Evolutionary conservation across 2,113 vertebrate species (phyloP), one percentile per base, ranked within the genome.

Genomic region (Garra rufa): DNA sequence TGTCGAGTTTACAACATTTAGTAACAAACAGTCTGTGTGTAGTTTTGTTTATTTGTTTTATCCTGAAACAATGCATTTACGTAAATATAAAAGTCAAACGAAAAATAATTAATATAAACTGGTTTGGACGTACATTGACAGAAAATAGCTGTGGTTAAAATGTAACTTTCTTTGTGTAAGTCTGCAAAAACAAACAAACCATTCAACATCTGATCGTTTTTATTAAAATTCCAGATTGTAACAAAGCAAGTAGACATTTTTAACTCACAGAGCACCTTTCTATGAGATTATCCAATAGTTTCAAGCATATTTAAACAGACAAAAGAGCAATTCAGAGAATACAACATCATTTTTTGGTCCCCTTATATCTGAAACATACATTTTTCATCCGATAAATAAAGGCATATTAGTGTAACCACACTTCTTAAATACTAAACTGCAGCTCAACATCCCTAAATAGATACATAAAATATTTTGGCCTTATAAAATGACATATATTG

Each of bases 291-390:
- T 70, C 1, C n/a, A n/a, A 44, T 9, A 44, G 13, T 7, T 71
- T 4, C 10, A 70, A 24, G 19, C n/a, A n/a, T 14, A 24, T 71
- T 14, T 24, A 71, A 69, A 76, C 8, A 55, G 26, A 75, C 4
- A 52, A 70, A 38, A 69, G 30, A 67, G 28, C 15, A 15, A 38
- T 38, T 19, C 19, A 41, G 34, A 69, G 19, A 69, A 41, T 69
- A 69, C 30, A 19, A 19, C 17, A 55, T 19, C 9, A 21, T 57
- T 26, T 15, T 61, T 78, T 78, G 76, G 76, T 78, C 76, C 55
- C 55, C 57, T 14, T 13, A 26, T 10, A 17, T 57, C 10, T 55
- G 19, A 61, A 61, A 61, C 24, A 0, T 14, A 76, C 9, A 76
- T 3, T 74, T 48, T 41, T 15, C 21, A 43, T 78, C 26, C 3